phyloP scores from a whole-genome alignment of 2,113 vertebrate species.

The Antennarius striatus region DNA sequence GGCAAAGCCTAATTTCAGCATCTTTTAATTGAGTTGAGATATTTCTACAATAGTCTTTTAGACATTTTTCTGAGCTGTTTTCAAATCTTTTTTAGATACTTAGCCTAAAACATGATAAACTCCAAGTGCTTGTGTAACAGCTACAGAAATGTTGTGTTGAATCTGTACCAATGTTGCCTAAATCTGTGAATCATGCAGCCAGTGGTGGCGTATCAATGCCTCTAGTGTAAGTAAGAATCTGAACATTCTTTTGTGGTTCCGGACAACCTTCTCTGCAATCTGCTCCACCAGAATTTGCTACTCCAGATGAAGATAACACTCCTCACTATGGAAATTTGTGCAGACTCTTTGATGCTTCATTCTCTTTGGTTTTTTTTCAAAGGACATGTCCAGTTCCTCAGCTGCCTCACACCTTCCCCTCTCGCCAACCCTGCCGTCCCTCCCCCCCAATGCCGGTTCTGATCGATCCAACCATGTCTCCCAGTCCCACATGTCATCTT shows the following conservation, averaged over 20 bases:
- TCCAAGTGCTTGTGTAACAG: no score
- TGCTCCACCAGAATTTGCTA: slow-evolving; percentile 36
- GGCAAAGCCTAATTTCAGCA: no score
- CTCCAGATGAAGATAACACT: slow-evolving; percentile 53
- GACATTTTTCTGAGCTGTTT: no score
- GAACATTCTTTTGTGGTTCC: not conserved
- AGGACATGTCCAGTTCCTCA: slow-evolving; percentile 59
- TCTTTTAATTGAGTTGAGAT: no score
- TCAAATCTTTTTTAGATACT: no score
- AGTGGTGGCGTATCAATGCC: no score
- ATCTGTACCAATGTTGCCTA: no score
- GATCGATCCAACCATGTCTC: slow-evolving; percentile 78
- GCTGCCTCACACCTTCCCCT: slow-evolving; percentile 43
- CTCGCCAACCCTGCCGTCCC: slow-evolving; percentile 15
- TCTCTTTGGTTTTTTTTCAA: slow-evolving; percentile 57
- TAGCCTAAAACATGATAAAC: no score
- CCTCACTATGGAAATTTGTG: slow-evolving; percentile 36
- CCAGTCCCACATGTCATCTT: slow-evolving; percentile 79
- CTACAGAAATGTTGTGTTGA: no score
- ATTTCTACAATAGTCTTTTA: no score
- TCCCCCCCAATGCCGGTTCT: slow-evolving; percentile 31
- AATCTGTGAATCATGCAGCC: no score
- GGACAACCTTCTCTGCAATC: slow-evolving; percentile 52
- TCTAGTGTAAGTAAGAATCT: no score
- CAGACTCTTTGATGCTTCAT: slow-evolving; percentile 73